Evolutionary conservation across 2,797 vertebrate species (phyloP), one percentile per base, ranked within the genome.

Genomic region (Naso thynnoides): DNA sequence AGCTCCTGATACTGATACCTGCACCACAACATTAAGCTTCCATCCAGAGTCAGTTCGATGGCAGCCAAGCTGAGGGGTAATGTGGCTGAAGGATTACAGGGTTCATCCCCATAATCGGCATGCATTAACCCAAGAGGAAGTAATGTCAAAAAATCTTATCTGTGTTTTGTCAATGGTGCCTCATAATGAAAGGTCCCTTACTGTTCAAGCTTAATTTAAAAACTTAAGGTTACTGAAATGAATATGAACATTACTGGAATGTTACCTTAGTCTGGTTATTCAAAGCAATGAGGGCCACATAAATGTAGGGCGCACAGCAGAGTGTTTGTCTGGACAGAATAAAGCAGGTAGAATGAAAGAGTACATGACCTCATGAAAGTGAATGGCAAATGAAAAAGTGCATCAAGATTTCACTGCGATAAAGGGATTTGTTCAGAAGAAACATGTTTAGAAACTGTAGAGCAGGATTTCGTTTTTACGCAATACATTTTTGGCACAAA

Each of bases 61-160:
- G 65, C 33, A 64, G 64, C 70, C 62, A 48, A 31, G 54, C 65
- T 23, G 54, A 63, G 67, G 54, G 62, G 66, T 81, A 78, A 79
- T 70, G 70, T 75, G 79, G 54, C 75, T 83, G 50, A 60, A 56
- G 79, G 84, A 91, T 92, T 89, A 90, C 1, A 55, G 50, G 44
- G 70, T 80, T 85, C 78, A 89, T 82, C 74, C 73, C 57, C 38
- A 38, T 86, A 88, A 89, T 90, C 75, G 5, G 39, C n/a, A n/a
- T n/a, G 79, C 36, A 77, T 89, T 87, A 86, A 74, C 64, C 70
- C 74, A 39, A 29, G 44, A 62, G 4, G 76, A 83, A 53, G 64
- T 33, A 48, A 73, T 49, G 55, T 42, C 54, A 76, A 72, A 70
- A 33, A 78, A 47, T 70, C 57, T 39, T 65, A 83, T 84, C 70